A percentile compares a stretch with the other conserved stretches of the same genome.
Evolutionary conservation across 2,797 vertebrate species (phyloP).

Genomic region (Euthynnus affinis): DNA sequence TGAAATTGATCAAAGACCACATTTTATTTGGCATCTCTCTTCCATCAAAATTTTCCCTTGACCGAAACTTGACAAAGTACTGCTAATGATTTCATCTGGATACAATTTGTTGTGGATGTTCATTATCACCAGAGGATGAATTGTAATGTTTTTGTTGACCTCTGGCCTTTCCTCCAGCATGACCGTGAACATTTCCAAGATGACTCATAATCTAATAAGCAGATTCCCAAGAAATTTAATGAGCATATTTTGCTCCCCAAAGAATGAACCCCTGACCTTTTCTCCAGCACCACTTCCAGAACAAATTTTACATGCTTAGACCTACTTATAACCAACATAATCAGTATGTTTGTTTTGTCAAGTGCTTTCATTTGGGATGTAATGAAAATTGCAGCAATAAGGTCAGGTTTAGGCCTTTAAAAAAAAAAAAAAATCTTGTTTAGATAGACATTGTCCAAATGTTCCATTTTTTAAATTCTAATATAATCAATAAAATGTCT

Average conservation of each 20-base stretch:
- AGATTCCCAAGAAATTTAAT: neutral
- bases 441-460: too few relatives aligned
- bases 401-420: neutral
- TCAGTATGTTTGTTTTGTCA: neutral
- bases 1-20: too few relatives aligned
- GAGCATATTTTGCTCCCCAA: neutral
- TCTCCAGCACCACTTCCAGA: neutral
- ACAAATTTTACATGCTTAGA: neutral
- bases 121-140: too few relatives aligned
- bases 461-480: neutral
- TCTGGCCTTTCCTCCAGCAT: neutral
- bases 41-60: neutral
- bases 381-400: neutral
- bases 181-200: neutral
- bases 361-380: neutral
- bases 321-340: neutral
- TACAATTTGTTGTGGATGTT: too few relatives aligned
- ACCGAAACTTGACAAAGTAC: neutral
- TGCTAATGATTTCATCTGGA: too few relatives aligned
- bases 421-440: too few relatives aligned
- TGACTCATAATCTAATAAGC: neutral
- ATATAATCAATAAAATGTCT: neutral
- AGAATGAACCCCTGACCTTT: neutral
- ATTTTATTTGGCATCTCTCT: too few relatives aligned
- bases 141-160: too few relatives aligned